A percentile compares a stretch with the other conserved stretches of the same genome.
phyloP scores from a whole-genome alignment of 2,888 invertebrate genomes.

The Sinodicranocentrus sp. region DNA sequence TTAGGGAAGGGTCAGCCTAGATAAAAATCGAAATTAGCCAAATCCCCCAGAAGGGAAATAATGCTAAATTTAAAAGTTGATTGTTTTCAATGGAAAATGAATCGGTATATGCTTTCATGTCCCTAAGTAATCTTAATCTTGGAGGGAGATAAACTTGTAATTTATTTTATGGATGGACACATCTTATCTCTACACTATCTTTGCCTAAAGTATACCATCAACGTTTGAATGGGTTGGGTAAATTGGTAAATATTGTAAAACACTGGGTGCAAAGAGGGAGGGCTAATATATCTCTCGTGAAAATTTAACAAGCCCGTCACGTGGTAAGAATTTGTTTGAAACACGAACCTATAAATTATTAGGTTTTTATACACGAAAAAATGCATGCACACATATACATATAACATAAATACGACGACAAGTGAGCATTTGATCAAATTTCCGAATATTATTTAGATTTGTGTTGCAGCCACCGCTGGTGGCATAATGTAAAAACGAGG shows the following conservation, averaged over 20 bases:
- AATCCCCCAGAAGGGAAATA: no score
- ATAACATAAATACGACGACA: slow-evolving; percentile 57
- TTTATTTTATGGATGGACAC: not conserved
- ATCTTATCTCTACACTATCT: not conserved
- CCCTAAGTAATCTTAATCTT: slow-evolving; percentile 7
- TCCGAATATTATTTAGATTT: no score
- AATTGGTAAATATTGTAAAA: slow-evolving; percentile 8
- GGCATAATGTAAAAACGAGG: slow-evolving; percentile 10
- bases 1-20: no score
- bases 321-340: slow-evolving; percentile 58
- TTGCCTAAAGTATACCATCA: not conserved
- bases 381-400: slow-evolving; percentile 15
- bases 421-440: slow-evolving; percentile 69
- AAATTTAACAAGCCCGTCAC: not conserved
- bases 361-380: slow-evolving; percentile 5
- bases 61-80: no score
- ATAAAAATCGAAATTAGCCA: no score
- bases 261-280: not conserved
- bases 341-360: slow-evolving; percentile 50
- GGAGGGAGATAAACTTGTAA: slow-evolving; percentile 7
- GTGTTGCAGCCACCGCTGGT: no score
- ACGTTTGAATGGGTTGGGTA: not conserved
- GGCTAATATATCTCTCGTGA: not conserved
- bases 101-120: no score
- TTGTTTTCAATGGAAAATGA: no score